A percentile compares a stretch with the other conserved stretches of the same genome.
Conservation (phyloP, 2,888 invertebrate species). For the Cataglyphis livida region DNA sequence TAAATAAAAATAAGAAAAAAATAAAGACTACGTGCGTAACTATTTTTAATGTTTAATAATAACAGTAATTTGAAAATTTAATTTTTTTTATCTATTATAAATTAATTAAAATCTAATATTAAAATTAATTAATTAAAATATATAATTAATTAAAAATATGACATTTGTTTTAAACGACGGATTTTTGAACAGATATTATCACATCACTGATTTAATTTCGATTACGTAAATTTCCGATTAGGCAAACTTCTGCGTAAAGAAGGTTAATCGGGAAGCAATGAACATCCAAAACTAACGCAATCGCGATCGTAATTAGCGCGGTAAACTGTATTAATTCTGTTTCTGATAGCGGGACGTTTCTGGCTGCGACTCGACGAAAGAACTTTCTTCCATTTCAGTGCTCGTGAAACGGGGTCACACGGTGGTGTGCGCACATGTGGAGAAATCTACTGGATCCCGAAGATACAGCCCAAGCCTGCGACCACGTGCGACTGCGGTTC, state of each 20-base stretch:
- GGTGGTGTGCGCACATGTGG: conserved; percentile 33
- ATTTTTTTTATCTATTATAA: not conserved
- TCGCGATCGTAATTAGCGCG: conserved; percentile 38
- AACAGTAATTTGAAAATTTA: not conserved
- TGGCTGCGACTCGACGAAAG: conserved; percentile 18
- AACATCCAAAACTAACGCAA: conserved; percentile 37
- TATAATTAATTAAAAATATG: not conserved
- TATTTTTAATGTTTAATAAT: not conserved
- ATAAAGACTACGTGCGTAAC: not conserved
- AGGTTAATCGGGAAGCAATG: conserved; percentile 40
- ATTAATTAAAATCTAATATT: too few species aligned
- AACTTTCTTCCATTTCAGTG: conserved; percentile 25
- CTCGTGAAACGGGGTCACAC: conserved; percentile 26
- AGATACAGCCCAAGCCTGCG: conserved; percentile 59
- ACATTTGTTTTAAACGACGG: not conserved
- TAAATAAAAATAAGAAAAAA: not conserved
- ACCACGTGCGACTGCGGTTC: conserved; percentile 71
- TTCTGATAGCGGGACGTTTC: conserved; percentile 20
- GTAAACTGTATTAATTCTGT: conserved; percentile 46
- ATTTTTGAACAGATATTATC: not conserved
- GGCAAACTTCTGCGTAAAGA: conserved; percentile 22
- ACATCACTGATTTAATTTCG: not conserved
- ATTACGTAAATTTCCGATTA: not conserved
- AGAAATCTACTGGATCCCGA: conserved; percentile 58
- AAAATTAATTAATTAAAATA: too few species aligned